Conservation (phyloP, 2,797 vertebrate genomes). For the Neoniphon sammara region DNA sequence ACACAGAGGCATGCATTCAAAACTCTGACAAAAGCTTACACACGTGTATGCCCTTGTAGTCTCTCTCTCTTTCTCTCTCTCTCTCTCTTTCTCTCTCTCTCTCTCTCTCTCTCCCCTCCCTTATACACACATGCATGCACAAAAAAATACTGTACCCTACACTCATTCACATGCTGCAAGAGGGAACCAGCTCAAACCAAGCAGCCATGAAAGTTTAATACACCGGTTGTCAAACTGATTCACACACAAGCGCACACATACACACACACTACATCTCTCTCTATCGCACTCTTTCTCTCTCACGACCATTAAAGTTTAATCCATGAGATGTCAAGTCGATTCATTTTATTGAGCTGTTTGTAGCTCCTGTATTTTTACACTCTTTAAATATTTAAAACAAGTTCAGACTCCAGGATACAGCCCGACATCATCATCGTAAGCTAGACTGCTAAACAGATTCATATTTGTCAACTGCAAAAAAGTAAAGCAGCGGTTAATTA, state of each 20-base stretch:
- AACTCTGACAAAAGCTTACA: conserved; percentile 32
- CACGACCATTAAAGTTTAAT: conserved; percentile 72
- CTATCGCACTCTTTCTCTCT: conserved; percentile 29
- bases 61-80: conserved; percentile 43
- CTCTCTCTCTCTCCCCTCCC: conserved; percentile 44
- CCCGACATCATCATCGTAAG: conserved; percentile 11
- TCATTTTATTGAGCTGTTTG: conserved; percentile 67
- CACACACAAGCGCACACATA: conserved; percentile 44
- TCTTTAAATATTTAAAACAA: conserved; percentile 67
- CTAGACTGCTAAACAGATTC: background rate
- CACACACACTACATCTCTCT: conserved; percentile 27
- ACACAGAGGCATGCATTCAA: conserved; percentile 14
- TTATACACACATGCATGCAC: conserved; percentile 35
- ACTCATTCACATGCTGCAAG: conserved; percentile 64
- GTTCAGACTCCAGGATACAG: conserved; percentile 32
- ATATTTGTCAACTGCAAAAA: conserved; percentile 21
- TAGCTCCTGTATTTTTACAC: conserved; percentile 63
- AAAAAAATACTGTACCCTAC: conserved; percentile 19
- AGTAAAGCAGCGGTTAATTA: no score
- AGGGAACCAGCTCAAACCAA: conserved; percentile 63
- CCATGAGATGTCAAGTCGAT: conserved; percentile 61
- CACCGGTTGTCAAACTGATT: conserved; percentile 50
- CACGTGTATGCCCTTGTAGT: conserved; percentile 4
- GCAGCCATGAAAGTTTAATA: conserved; percentile 75
- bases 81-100: conserved; percentile 23